phyloP scores from a whole-genome alignment of 2,797 vertebrate genomes.

The Sitta carolinensis region DNA sequence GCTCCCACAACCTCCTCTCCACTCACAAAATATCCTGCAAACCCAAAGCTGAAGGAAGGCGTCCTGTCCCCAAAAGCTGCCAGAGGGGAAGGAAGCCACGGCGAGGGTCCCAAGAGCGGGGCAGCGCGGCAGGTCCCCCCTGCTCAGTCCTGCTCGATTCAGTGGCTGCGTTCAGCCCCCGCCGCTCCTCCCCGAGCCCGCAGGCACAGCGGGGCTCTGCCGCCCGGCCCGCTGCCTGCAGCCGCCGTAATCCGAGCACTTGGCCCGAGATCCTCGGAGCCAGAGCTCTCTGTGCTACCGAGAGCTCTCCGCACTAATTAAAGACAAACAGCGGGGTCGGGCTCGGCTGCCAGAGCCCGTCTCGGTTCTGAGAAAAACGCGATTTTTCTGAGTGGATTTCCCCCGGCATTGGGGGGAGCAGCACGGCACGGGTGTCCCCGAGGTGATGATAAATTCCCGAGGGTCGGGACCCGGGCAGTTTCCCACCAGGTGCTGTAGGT shows the following conservation, averaged over 20 bases:
- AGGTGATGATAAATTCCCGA: background rate
- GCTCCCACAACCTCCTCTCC: background rate
- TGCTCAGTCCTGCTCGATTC: background rate
- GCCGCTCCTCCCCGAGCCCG: too few relatives aligned
- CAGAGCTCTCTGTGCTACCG: background rate
- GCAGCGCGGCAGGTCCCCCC: background rate
- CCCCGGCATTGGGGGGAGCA: accelerated
- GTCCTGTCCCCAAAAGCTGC: background rate
- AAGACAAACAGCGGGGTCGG: background rate
- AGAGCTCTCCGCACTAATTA: conserved; percentile 28
- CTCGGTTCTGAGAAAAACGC: background rate
- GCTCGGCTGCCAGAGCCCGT: background rate
- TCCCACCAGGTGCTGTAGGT: conserved; percentile 18
- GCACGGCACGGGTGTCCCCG: background rate
- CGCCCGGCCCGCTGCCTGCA: background rate
- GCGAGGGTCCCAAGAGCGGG: too few relatives aligned
- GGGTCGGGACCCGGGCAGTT: background rate
- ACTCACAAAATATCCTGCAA: background rate
- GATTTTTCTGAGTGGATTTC: background rate
- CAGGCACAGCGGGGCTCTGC: background rate
- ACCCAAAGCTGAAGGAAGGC: background rate
- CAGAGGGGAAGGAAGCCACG: background rate
- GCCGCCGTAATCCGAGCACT: background rate
- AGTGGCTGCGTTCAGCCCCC: too few relatives aligned
- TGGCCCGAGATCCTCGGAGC: background rate